A percentile compares a stretch with the other conserved stretches of the same genome.
phyloP scores from a whole-genome alignment of 1,140 invertebrate species.

The Cydia strobilella region DNA sequence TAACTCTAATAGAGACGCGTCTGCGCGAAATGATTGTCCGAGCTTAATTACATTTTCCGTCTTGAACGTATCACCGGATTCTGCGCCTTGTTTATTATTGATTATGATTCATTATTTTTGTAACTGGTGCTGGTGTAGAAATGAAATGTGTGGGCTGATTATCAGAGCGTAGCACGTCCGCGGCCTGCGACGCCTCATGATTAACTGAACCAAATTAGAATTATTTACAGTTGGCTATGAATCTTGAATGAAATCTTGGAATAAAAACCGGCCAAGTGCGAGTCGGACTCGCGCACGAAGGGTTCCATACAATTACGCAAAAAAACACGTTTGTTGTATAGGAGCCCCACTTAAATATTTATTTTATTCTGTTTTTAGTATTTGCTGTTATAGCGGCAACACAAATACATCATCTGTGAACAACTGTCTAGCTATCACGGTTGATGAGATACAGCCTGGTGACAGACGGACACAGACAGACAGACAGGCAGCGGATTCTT shows the following conservation, averaged over 20 bases:
- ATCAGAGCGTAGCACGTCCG: conserved; percentile 68
- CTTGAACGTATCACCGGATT: conserved; percentile 50
- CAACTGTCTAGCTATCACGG: no score
- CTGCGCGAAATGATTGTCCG: conserved; percentile 54
- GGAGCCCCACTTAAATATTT: no score
- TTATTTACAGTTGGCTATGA: conserved; percentile 62
- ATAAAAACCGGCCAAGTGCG: no score
- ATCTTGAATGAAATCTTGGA: conserved; percentile 45
- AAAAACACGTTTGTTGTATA: no score
- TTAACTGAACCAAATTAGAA: conserved; percentile 69
- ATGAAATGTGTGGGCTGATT: conserved; percentile 65
- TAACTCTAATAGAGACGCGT: conserved; percentile 58
- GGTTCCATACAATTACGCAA: no score
- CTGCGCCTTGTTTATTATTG: conserved; percentile 56
- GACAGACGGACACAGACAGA: no score
- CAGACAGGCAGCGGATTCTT: no score
- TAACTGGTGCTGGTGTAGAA: conserved; percentile 56
- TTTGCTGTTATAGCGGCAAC: no score
- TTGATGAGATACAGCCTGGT: no score
- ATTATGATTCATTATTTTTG: conserved; percentile 60
- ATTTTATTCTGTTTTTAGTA: no score
- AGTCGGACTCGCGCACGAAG: no score
- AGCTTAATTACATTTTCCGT: conserved; percentile 61
- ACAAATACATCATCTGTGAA: no score
- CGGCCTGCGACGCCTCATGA: conserved; percentile 55